Conservation (phyloP, 2,113 vertebrate genomes). For the Gorsachius goisagi region DNA sequence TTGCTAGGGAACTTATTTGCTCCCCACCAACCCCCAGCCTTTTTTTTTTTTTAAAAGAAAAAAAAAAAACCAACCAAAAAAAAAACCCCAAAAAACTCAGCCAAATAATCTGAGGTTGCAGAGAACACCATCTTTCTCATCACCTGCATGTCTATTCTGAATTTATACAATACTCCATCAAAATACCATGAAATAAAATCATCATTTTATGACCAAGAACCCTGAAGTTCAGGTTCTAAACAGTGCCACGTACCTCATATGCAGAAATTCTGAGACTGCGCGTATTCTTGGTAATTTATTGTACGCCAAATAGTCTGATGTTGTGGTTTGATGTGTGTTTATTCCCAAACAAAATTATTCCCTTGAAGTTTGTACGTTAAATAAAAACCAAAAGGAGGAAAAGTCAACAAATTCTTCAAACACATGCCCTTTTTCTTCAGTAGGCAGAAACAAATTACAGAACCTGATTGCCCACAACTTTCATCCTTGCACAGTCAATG, state of each 20-base stretch:
- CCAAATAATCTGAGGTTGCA: neutral
- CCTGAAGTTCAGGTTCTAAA: neutral
- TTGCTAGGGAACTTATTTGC: neutral
- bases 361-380: neutral
- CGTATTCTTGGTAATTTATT: neutral
- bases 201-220: neutral
- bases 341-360: neutral
- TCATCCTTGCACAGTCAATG: slow-evolving; percentile 22
- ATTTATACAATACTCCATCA: neutral
- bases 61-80: too few relatives aligned
- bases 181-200: neutral
- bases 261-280: neutral
- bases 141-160: neutral
- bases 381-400: neutral
- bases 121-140: neutral
- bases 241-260: neutral
- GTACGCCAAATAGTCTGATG: neutral
- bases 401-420: neutral
- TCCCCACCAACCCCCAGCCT: neutral
- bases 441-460: slow-evolving; percentile 4
- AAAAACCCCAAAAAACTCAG: neutral
- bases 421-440: neutral
- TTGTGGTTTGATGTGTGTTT: neutral
- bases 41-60: neutral
- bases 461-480: slow-evolving; percentile 15